Base-by-base conservation (phyloP, 2,888 invertebrate species). In the Crepidodera aurea region DNA sequence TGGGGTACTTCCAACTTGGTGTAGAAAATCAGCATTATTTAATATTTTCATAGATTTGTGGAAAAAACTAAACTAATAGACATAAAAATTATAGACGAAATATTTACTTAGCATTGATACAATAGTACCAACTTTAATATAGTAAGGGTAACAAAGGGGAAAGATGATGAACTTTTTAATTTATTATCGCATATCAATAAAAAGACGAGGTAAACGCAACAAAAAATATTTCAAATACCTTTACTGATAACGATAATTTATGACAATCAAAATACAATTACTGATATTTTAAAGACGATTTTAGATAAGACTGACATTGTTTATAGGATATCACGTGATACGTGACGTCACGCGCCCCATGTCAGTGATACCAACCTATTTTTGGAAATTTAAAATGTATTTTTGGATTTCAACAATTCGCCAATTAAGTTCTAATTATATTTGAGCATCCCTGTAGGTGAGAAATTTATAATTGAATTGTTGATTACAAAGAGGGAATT, bases 361-460 rank as follows among this genome's bases (percentile, higher is more conserved):
- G 19, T 54, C 54, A 29, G 18, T 32, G 19, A 44, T 32, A 44
- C 44, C 54, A 54, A 54, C 44, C 54, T 54, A 54, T 44, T 54
- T 54, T 54, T 44, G 54, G 54, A 54, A 44, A 12, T 54, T n/a
- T n/a, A n/a, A 16, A 27, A 16, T 44, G 29, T 54, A 54, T 54
- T 54, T 54, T 54, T 27, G 42, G 42, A 54, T 32, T 22, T 12
- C 8, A 54, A 16, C 16, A 54, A 54, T 54, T 25, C 7, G 1
- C 37, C 19, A 25, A 22, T 15, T n/a, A 10, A 5, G 19, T 2
- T n/a, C 12, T 25, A 29, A 16, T 54, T 54, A 54, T 54, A 42
- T 54, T 54, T 54, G 54, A 27, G 27, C 25, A 27, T 42, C 54
- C 54, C 54, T 54, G 54, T 54, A 16, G 10, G 29, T 16, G 10